Base-by-base conservation (phyloP, 1,140 invertebrate species). In the Zaprionus taronus region DNA sequence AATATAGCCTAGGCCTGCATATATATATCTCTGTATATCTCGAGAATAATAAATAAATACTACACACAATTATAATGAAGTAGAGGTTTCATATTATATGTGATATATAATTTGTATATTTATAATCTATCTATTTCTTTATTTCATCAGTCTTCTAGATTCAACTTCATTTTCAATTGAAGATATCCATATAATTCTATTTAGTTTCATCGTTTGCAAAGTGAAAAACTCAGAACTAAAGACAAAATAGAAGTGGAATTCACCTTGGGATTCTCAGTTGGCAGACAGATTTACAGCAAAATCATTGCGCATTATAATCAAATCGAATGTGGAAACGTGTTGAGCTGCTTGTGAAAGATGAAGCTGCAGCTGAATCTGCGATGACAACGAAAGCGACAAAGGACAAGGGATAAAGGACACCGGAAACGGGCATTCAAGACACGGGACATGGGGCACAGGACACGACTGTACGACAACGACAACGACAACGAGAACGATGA, bases 401-500 rank as follows among this genome's bases (percentile, higher is more conserved):
- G 20, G 47, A 51, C 20, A 51, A 20, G 0, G 20, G n/a, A 49
- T 17, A 49, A 20, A 20, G 47, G 47, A 49, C 47, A 49, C 7
- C 22, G 47, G 47, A 49, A n/a, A 49, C n/a, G 17, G 20, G 47
- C 1, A 49, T 20, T 11, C 17, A 49, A 20, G 47, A 49, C 47
- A 49, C 9, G 47, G 47, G n/a, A 49, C 47, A 51, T 5, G 60
- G 22, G 17, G n/a, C 20, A 24, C n/a, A 22, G 22, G 17, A 20
- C 20, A 24, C n/a, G 20, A 61, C 2, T 38, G 26, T 34, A 51
- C 56, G 66, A 61, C 56, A 41, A 31, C 22, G 34, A 36, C 24
- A 60, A 83, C 81, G 70, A 74, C 71, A 68, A 69, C 80, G 80
- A 81, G 78, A 71, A 75, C 60, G 44, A 79, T 77, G 67, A 36